Percentiles rank a stretch among this genome's conserved stretches.
Evolutionary conservation across 2,113 vertebrate genomes (phyloP).

Genomic region (Vulpes ferrilata): DNA sequence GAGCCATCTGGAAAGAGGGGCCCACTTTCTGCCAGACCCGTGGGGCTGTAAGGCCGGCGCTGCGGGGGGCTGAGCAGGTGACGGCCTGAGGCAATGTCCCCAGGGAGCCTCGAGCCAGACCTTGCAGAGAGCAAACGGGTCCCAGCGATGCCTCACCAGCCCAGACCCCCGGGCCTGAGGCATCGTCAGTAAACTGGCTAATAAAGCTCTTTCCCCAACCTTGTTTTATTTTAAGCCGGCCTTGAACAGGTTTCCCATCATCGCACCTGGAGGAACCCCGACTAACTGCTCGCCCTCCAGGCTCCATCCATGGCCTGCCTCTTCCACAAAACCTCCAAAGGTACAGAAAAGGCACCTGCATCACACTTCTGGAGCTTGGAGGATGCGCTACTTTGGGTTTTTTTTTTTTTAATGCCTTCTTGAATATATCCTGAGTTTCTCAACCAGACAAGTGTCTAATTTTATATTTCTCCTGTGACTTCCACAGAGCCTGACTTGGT

Average conservation of each 20-base stretch:
- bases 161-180: background rate
- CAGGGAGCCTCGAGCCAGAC: no score
- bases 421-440: background rate
- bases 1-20: background rate
- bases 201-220: background rate
- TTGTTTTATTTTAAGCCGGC: background rate
- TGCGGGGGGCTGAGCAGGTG: background rate
- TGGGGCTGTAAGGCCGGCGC: background rate
- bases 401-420: background rate
- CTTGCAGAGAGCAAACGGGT: accelerated
- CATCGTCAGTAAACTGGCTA: background rate
- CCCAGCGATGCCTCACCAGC: no score
- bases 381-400: accelerated
- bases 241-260: background rate
- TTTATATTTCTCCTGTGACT: background rate
- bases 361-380: accelerated
- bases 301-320: background rate
- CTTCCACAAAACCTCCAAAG: background rate
- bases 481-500: background rate
- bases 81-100: background rate
- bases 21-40: background rate
- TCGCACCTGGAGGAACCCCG: background rate
- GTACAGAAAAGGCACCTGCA: accelerated
- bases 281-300: background rate
- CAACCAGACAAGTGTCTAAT: background rate